phyloP scores from a whole-genome alignment of 2,797 vertebrate genomes.

The Esox lucius region DNA sequence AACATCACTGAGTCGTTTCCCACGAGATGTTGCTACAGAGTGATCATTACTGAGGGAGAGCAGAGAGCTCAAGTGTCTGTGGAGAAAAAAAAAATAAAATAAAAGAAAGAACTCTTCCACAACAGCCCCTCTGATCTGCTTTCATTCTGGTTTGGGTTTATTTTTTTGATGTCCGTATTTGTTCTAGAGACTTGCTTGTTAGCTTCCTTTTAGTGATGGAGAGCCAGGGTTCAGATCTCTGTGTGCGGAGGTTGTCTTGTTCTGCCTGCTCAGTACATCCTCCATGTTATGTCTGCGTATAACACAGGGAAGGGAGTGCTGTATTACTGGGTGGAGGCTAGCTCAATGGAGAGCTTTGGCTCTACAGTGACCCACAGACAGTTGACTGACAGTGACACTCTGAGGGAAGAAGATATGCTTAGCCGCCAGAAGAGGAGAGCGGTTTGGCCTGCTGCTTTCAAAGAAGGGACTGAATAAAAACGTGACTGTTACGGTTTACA shows the following conservation, averaged over 20 bases:
- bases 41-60: not conserved
- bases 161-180: not conserved
- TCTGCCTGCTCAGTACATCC: not conserved
- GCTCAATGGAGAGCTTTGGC: no score
- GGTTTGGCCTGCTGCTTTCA: not conserved
- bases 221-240: not conserved
- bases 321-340: no score
- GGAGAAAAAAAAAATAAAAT: not conserved
- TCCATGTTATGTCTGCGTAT: no score
- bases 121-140: slow-evolving; percentile 1
- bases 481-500: not conserved
- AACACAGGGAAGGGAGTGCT: no score
- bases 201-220: not conserved
- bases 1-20: no score
- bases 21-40: not conserved
- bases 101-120: not conserved
- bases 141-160: not conserved
- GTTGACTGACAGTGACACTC: no score
- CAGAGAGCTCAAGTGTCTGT: not conserved
- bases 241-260: not conserved
- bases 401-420: not conserved
- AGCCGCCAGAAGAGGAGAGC: not conserved
- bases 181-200: not conserved
- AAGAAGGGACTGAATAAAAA: not conserved
- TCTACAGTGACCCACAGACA: no score